These are phyloP conservation scores for Leucosticte australis DNA, from an alignment of 2,113 vertebrate genomes.

Conservation along the genomic window DNA sequence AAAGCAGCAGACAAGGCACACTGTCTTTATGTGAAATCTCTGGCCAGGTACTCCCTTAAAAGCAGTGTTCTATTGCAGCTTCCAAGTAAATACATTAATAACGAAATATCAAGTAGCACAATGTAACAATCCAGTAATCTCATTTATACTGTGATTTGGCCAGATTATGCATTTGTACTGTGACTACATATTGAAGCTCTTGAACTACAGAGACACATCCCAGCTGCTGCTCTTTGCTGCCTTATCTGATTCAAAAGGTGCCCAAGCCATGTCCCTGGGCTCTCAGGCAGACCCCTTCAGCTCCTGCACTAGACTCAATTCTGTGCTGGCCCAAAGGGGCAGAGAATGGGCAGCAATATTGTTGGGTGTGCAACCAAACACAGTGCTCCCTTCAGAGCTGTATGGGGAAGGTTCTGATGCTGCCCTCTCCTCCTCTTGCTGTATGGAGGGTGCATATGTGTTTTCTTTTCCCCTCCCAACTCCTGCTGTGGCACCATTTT, in stretches of 20 bases:
- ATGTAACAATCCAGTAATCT: background rate
- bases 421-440: background rate
- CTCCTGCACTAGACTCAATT: rapidly evolving
- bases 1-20: background rate
- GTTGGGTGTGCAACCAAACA: background rate
- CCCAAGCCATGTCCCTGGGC: background rate
- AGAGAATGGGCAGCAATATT: background rate
- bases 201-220: background rate
- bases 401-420: background rate
- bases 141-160: background rate
- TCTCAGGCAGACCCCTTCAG: background rate
- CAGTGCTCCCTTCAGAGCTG: background rate
- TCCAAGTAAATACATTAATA: background rate
- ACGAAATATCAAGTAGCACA: background rate
- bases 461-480: background rate
- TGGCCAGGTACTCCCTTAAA: background rate
- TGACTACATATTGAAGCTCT: background rate
- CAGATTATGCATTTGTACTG: background rate
- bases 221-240: background rate
- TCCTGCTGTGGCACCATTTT: background rate
- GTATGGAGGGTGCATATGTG: rapidly evolving
- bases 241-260: background rate
- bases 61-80: background rate
- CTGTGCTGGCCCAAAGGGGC: background rate
- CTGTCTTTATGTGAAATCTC: background rate